A percentile compares a stretch with the other conserved stretches of the same genome.
These are phyloP conservation scores for Drosophila atroscutellata DNA, from an alignment of 2,888 invertebrate genomes.

Conservation along the genomic window DNA sequence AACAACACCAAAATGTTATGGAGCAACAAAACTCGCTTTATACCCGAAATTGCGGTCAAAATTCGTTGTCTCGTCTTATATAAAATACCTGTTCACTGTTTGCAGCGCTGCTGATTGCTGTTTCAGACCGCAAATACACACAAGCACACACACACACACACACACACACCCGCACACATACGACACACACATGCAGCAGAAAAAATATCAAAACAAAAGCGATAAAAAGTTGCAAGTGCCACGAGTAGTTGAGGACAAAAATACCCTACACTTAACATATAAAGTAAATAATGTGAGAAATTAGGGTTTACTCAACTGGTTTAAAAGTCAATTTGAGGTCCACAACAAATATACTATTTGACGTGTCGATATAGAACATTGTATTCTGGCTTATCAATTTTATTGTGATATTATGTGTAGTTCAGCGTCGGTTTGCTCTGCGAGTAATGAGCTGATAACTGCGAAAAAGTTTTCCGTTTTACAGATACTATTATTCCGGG, in stretches of 20 bases:
- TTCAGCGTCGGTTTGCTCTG: slow-evolving; percentile 4
- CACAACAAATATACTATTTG: slow-evolving; percentile 6
- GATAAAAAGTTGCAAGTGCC: slow-evolving; percentile 51
- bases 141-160: slow-evolving; percentile 8
- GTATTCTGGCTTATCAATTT: slow-evolving; percentile 15
- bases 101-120: slow-evolving; percentile 36
- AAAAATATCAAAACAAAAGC: slow-evolving; percentile 29
- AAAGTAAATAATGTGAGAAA: slow-evolving; percentile 16
- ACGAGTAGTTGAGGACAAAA: slow-evolving; percentile 1
- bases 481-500: slow-evolving; percentile 39
- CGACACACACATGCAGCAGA: slow-evolving; percentile 7
- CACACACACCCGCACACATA: slow-evolving; percentile 5
- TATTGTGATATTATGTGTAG: slow-evolving; percentile 15
- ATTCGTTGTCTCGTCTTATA: slow-evolving; percentile 63
- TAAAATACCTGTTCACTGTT: slow-evolving; percentile 73
- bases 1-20: slow-evolving; percentile 44
- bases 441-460: slow-evolving; percentile 51
- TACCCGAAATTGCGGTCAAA: slow-evolving; percentile 65
- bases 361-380: background rate
- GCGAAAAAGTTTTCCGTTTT: slow-evolving; percentile 12
- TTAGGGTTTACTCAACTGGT: slow-evolving; percentile 47
- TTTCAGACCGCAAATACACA: slow-evolving; percentile 45
- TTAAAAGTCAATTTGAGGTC: background rate
- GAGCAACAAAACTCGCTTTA: slow-evolving; percentile 59
- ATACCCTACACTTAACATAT: slow-evolving; percentile 15